phyloP scores from a whole-genome alignment of 2,888 invertebrate species.

The Hirudinaria manillensis region DNA sequence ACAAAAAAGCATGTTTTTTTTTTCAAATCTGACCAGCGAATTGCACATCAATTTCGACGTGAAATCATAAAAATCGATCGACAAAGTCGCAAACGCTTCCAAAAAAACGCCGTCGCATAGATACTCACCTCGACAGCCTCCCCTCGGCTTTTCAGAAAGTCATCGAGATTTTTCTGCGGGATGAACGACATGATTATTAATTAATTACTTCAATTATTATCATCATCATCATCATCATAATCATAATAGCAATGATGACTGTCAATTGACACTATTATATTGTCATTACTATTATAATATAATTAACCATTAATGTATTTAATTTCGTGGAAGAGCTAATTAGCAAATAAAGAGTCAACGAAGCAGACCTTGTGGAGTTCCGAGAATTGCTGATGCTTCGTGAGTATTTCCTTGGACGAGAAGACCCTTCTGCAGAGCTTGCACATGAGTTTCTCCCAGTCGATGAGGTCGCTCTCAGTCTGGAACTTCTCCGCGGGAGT shows the following conservation, averaged over 20 bases:
- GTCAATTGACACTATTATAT: neutral
- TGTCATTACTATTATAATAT: neutral
- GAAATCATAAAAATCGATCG: neutral
- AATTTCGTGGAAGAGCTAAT: neutral
- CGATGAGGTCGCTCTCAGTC: conserved; percentile 59
- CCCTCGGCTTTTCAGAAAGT: conserved; percentile 24
- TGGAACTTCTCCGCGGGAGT: neutral
- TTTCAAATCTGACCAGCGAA: neutral
- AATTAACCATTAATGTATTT: neutral
- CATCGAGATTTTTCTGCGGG: conserved; percentile 38
- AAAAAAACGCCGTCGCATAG: neutral
- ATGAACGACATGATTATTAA: no score
- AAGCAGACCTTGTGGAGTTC: conserved; percentile 72
- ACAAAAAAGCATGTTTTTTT: neutral
- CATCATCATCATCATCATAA: neutral
- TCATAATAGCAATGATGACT: no score
- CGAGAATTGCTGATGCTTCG: conserved; percentile 84
- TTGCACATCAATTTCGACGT: conserved; percentile 12
- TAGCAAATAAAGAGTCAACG: neutral
- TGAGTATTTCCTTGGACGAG: conserved; percentile 77
- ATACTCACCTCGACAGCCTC: conserved; percentile 25
- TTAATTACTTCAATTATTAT: neutral
- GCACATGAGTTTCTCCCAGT: conserved; percentile 82
- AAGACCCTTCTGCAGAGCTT: conserved; percentile 90
- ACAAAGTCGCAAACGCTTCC: neutral